These are phyloP conservation scores for Haliaeetus leucogaster DNA, from an alignment of 2,113 vertebrate genomes.

Conservation along the genomic window DNA sequence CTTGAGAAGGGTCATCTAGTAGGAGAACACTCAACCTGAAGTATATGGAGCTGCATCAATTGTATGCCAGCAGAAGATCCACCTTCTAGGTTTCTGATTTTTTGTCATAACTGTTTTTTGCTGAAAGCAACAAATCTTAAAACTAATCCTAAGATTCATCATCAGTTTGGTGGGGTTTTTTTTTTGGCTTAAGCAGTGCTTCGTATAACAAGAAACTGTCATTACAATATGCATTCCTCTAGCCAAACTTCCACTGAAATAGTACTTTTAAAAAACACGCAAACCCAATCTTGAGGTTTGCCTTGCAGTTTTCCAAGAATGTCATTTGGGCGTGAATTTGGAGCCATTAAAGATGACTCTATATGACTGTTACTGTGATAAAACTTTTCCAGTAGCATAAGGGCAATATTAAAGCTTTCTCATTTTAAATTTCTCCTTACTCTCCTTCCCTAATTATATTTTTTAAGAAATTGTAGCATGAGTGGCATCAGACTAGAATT, in stretches of 20 bases:
- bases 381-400: background rate
- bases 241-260: background rate
- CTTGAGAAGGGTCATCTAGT: background rate
- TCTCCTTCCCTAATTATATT: background rate
- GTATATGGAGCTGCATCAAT: background rate
- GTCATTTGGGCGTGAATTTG: background rate
- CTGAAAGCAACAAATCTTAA: background rate
- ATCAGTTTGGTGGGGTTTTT: background rate
- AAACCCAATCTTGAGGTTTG: background rate
- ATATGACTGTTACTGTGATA: background rate
- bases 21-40: background rate
- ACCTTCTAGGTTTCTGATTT: background rate
- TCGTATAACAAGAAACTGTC: background rate
- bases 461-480: background rate
- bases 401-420: background rate
- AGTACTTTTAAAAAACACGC: background rate
- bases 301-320: background rate
- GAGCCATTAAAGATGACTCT: background rate
- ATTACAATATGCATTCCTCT: background rate
- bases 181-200: background rate
- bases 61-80: background rate
- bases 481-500: background rate
- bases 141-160: background rate
- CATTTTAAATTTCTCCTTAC: background rate
- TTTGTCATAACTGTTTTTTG: background rate